Conservation (phyloP, 2,797 vertebrate genomes). For the Halcyon leucocephala region DNA sequence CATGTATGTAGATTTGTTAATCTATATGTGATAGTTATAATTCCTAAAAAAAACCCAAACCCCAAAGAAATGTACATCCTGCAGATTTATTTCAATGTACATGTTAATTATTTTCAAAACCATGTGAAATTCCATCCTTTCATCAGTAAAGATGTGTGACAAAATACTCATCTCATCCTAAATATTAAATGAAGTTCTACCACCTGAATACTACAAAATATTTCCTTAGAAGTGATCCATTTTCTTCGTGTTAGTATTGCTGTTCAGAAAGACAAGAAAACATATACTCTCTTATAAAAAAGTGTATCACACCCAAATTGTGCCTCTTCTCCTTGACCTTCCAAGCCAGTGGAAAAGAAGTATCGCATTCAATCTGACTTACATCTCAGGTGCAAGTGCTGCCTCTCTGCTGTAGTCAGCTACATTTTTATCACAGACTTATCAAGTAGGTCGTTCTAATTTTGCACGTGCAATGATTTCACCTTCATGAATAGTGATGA, state of each 20-base stretch:
- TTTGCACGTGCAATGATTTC: conserved; percentile 29
- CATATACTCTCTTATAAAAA: background rate
- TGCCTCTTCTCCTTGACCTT: background rate
- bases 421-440: conserved; percentile 32
- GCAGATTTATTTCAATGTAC: background rate
- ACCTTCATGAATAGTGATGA: conserved; percentile 60
- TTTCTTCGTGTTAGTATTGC: background rate
- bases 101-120: background rate
- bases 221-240: background rate
- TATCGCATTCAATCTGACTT: background rate
- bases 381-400: background rate
- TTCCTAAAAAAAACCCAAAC: background rate
- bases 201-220: background rate
- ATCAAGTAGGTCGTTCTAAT: conserved; percentile 40
- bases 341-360: background rate
- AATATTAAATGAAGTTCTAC: background rate
- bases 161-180: background rate
- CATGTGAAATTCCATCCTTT: background rate
- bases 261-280: background rate
- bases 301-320: background rate
- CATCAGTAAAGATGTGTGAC: background rate
- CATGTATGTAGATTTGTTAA: background rate
- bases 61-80: background rate
- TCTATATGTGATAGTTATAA: background rate
- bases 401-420: conserved; percentile 14